These are phyloP conservation scores for Ormyrus nitidulus DNA, from an alignment of 2,888 invertebrate genomes.

Conservation along the genomic window DNA sequence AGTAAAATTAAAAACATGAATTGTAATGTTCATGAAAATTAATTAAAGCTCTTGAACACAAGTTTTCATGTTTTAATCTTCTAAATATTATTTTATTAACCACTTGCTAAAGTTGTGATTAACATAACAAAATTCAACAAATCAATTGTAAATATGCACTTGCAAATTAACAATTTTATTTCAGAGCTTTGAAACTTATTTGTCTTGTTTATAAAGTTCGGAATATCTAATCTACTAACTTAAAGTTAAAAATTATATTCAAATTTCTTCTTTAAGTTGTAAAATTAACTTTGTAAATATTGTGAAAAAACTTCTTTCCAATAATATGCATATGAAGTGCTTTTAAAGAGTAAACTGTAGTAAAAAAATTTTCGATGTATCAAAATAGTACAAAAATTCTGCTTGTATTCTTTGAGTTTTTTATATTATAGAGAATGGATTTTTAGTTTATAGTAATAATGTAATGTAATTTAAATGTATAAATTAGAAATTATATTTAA, in stretches of 20 bases:
- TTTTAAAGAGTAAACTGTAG: too few relatives aligned
- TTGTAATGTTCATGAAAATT: background rate
- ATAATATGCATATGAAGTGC: too few relatives aligned
- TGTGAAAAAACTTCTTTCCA: too few relatives aligned
- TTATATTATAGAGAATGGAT: slow-evolving; percentile 22
- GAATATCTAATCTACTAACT: too few relatives aligned
- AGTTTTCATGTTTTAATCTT: background rate
- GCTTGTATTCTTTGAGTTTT: slow-evolving; percentile 32
- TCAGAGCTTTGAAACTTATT: too few relatives aligned
- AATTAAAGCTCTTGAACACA: background rate
- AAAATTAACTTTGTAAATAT: too few relatives aligned
- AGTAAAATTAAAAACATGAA: slow-evolving; percentile 19
- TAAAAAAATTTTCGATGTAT: too few relatives aligned
- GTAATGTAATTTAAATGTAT: slow-evolving; percentile 3
- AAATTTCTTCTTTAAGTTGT: too few relatives aligned
- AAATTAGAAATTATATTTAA: slow-evolving; percentile 36
- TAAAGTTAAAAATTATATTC: too few relatives aligned
- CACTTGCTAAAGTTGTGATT: background rate
- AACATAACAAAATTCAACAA: background rate
- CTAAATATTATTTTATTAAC: slow-evolving; percentile 1
- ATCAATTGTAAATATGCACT: too few relatives aligned
- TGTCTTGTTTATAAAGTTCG: too few relatives aligned
- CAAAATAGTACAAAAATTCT: background rate
- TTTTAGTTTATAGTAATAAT: slow-evolving; percentile 29
- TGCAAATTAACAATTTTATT: too few relatives aligned